phyloP scores from a whole-genome alignment of 2,113 vertebrate genomes.

The Dunckerocampus dactyliophorus region DNA sequence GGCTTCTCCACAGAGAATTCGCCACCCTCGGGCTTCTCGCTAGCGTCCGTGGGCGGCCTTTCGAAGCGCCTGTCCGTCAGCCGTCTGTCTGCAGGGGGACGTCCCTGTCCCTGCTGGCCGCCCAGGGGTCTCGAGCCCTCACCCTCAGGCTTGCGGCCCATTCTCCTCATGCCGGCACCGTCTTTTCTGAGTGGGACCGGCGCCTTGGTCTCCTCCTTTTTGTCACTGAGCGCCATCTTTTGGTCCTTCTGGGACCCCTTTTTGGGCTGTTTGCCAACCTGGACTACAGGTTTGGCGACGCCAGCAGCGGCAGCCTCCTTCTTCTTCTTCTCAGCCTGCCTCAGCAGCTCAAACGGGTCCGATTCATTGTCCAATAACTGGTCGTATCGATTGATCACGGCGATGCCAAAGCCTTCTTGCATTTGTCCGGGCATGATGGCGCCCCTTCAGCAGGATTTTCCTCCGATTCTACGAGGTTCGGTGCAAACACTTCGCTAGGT shows the following conservation, averaged over 20 bases:
- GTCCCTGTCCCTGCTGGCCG: slow-evolving; percentile 82
- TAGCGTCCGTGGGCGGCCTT: slow-evolving; percentile 75
- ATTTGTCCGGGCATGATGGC: slow-evolving; percentile 98
- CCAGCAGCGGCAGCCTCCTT: slow-evolving; percentile 81
- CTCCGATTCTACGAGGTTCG: slow-evolving; percentile 89
- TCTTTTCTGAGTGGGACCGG: slow-evolving; percentile 84
- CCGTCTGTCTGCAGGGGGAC: slow-evolving; percentile 85
- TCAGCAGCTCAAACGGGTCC: slow-evolving; percentile 90
- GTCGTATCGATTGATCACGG: slow-evolving; percentile 96
- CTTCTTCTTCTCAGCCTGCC: slow-evolving; percentile 92
- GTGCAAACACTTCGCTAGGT: slow-evolving; percentile 80
- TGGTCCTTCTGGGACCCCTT: slow-evolving; percentile 93
- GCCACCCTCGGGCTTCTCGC: slow-evolving; percentile 91
- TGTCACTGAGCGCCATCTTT: slow-evolving; percentile 79
- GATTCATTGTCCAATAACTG: slow-evolving; percentile 96
- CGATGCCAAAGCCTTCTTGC: slow-evolving; percentile 97
- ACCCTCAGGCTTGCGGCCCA: slow-evolving; percentile 92
- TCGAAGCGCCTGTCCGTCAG: slow-evolving; percentile 85
- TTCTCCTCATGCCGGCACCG: slow-evolving; percentile 87
- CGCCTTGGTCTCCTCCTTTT: slow-evolving; percentile 79
- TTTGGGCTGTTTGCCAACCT: slow-evolving; percentile 83
- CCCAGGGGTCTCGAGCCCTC: slow-evolving; percentile 70
- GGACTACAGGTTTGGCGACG: slow-evolving; percentile 81
- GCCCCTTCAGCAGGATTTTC: slow-evolving; percentile 92
- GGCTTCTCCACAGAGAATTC: slow-evolving; percentile 95